phyloP scores from a whole-genome alignment of 2,113 vertebrate genomes.

The Melanerpes formicivorus region DNA sequence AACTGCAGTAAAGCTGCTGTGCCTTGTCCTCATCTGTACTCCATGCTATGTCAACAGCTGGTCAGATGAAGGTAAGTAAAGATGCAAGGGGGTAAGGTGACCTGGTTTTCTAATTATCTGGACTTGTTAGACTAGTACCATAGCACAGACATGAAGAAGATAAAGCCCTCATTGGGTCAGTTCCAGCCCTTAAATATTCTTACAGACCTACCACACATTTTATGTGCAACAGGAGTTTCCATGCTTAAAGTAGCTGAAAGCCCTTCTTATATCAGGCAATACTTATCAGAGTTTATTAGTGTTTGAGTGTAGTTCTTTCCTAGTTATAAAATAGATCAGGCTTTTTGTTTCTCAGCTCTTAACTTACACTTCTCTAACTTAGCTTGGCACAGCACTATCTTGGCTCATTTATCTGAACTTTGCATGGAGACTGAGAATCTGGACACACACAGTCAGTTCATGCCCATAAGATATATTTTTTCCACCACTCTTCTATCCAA shows the following conservation, averaged over 20 bases:
- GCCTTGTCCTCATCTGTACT: not conserved
- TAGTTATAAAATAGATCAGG: not conserved
- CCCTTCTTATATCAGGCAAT: not conserved
- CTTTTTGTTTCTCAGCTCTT: not conserved
- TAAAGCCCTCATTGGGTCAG: not conserved
- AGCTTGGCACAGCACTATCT: not conserved
- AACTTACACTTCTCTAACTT: not conserved
- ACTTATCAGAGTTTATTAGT: not conserved
- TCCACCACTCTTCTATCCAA: not conserved
- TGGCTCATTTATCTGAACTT: not conserved
- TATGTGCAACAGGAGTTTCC: not conserved
- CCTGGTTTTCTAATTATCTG: not conserved
- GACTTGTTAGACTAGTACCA: not conserved
- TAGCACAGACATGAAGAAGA: not conserved
- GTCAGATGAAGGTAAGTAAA: not conserved
- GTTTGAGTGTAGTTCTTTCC: not conserved
- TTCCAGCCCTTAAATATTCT: not conserved
- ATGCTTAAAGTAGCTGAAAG: not conserved
- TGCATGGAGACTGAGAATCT: not conserved
- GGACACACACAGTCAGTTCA: not conserved
- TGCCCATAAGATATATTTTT: not conserved
- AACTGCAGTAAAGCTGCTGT: not conserved
- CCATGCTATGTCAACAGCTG: not conserved
- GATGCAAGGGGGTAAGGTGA: not conserved
- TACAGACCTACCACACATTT: not conserved